Evolutionary conservation across 2,797 vertebrate genomes (phyloP).

Genomic region (Bryconaethiops microstoma): DNA sequence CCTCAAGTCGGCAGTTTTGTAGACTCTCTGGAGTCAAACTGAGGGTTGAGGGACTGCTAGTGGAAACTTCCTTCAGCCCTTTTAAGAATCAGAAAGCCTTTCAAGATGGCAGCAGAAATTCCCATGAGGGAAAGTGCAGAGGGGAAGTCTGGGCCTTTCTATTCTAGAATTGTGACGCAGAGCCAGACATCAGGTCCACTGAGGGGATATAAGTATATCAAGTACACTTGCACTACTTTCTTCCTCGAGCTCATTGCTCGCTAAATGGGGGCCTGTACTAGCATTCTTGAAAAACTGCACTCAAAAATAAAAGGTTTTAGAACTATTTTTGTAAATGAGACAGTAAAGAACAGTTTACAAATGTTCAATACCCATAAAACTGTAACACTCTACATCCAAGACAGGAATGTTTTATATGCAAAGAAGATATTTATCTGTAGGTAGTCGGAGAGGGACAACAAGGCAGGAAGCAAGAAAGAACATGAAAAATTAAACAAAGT

Average conservation of each 20-base stretch:
- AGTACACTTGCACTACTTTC: neutral
- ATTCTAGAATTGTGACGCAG: neutral
- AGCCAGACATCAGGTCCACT: conserved; percentile 23
- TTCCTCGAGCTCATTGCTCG: neutral
- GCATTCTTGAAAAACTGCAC: neutral
- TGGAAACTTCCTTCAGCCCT: neutral
- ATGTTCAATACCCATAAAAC: neutral
- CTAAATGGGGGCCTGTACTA: neutral
- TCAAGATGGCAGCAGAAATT: neutral
- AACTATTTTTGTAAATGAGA: neutral
- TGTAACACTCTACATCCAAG: neutral
- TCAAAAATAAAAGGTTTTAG: neutral
- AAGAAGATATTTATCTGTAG: no score
- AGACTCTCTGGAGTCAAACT: neutral
- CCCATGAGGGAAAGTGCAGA: neutral
- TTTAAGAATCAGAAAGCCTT: neutral
- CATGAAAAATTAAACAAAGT: neutral
- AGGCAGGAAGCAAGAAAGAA: neutral
- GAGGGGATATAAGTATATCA: neutral
- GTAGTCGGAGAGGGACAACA: neutral
- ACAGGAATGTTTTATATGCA: neutral
- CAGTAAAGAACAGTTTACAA: neutral
- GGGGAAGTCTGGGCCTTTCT: neutral
- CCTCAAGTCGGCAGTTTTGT: neutral
- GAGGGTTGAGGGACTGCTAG: neutral